Evolutionary conservation across 2,113 vertebrate species (phyloP).

Genomic region (Capricornis sumatraensis): DNA sequence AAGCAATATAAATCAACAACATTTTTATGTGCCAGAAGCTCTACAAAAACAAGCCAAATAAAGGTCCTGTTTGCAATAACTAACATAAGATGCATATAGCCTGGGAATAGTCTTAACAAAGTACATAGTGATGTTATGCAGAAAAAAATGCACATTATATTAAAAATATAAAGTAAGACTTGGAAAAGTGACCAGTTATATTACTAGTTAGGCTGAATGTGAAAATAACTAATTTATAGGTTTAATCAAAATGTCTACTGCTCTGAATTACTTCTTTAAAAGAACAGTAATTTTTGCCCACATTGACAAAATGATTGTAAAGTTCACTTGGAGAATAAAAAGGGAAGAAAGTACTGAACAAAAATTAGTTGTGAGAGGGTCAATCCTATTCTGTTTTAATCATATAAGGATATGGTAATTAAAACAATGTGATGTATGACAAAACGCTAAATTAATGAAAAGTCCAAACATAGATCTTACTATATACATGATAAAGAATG

Average conservation of each 20-base stretch:
- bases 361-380: background rate
- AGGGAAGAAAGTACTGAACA: background rate
- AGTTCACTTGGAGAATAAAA: background rate
- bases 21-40: background rate
- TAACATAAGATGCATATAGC: background rate
- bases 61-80: background rate
- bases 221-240: conserved; percentile 1
- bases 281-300: background rate
- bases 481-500: background rate
- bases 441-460: background rate
- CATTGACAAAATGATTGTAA: background rate
- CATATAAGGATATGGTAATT: background rate
- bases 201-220: background rate
- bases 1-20: background rate
- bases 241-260: background rate
- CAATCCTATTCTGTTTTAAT: conserved; percentile 1
- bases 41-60: background rate
- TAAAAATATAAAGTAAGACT: background rate
- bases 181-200: background rate
- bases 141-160: background rate
- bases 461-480: background rate
- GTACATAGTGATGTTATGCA: background rate
- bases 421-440: background rate
- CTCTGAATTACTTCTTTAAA: background rate
- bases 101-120: background rate